Conservation (phyloP, 53 echinoderm and acorn worm genomes). For the Pentamera pediparva region DNA sequence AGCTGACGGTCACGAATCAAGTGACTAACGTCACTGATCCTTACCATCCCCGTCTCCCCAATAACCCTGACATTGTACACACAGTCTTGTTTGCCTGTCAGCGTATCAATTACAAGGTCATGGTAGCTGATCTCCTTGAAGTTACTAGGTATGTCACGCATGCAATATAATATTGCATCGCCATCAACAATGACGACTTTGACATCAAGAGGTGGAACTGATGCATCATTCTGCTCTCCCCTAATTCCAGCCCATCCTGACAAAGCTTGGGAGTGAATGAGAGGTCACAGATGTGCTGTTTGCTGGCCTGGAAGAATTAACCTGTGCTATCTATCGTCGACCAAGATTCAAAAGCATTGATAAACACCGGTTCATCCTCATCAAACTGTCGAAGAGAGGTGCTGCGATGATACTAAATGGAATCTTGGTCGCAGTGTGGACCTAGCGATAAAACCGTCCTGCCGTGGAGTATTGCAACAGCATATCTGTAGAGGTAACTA, state of each 20-base stretch:
- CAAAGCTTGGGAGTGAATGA: slow-evolving; percentile 21
- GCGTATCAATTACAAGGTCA: slow-evolving; percentile 30
- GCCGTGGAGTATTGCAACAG: slow-evolving; percentile 8
- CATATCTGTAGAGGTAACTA: slow-evolving; percentile 49
- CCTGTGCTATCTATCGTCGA: slow-evolving; percentile 40
- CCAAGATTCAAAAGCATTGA: slow-evolving; percentile 23
- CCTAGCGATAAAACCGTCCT: slow-evolving; percentile 30
- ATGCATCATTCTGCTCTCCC: slow-evolving; percentile 17
- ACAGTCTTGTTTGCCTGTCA: slow-evolving; percentile 2
- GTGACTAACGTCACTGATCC: no score
- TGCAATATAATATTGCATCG: slow-evolving; percentile 30
- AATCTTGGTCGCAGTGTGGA: slow-evolving; percentile 10
- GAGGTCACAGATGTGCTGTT: slow-evolving; percentile 25
- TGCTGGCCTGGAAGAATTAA: slow-evolving; percentile 35
- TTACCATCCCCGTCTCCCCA: no score
- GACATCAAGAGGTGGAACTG: not conserved
- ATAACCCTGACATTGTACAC: not conserved
- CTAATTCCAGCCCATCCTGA: slow-evolving; percentile 22
- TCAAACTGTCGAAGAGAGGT: slow-evolving; percentile 39
- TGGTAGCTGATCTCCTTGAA: slow-evolving; percentile 24
- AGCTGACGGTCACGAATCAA: no score
- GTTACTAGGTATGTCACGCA: slow-evolving; percentile 15
- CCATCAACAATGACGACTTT: slow-evolving; percentile 31
- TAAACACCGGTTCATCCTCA: not conserved
- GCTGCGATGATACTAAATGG: not conserved